Conservation (phyloP, 2,797 vertebrate species). For the Morelia viridis region DNA sequence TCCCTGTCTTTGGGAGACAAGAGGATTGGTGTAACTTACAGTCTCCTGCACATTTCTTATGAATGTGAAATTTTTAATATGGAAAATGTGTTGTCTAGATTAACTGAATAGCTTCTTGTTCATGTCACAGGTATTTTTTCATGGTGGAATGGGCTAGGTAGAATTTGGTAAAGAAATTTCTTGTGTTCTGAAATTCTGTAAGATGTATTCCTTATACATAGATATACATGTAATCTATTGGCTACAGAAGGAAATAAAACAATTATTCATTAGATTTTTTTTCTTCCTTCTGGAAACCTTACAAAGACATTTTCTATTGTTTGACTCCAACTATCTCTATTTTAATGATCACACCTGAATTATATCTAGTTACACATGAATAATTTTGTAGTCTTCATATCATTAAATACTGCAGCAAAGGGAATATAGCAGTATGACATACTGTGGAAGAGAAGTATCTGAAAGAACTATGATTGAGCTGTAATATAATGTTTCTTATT, state of each 20-base stretch:
- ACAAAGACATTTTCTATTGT: not conserved
- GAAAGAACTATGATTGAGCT: not conserved
- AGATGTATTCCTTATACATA: not conserved
- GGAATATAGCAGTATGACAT: not conserved
- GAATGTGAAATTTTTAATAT: not conserved
- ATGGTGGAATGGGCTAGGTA: not conserved
- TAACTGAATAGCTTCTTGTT: not conserved
- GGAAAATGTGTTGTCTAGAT: not conserved
- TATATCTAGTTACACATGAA: accelerated
- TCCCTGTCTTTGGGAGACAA: not conserved
- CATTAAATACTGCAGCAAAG: not conserved
- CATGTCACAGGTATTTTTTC: not conserved
- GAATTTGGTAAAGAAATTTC: not conserved
- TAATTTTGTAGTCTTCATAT: not conserved
- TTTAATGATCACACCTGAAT: not conserved
- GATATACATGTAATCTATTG: not conserved
- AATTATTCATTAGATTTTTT: not conserved
- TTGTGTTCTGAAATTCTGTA: not conserved
- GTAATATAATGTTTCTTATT: not conserved
- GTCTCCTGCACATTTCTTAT: not conserved
- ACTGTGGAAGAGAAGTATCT: not conserved
- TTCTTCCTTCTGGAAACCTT: not conserved
- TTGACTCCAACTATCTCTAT: not conserved
- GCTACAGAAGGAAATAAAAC: not conserved
- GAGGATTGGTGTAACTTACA: not conserved